Base-by-base conservation (phyloP, 2,113 vertebrate species). In the Myiozetetes cayanensis region DNA sequence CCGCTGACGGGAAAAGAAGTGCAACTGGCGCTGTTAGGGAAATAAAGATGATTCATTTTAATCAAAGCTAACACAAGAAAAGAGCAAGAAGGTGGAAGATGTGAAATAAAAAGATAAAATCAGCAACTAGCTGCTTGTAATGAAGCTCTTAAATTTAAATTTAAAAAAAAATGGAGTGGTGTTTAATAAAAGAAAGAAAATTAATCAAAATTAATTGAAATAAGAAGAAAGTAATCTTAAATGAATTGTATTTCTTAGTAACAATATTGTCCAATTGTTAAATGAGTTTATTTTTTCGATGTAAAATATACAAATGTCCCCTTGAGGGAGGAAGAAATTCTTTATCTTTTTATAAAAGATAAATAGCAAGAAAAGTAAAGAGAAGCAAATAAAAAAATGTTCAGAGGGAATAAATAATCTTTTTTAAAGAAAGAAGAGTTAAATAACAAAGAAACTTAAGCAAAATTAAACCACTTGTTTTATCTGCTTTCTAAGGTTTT, bases 71-170 rank as follows among this genome's bases (percentile, higher is more conserved):
- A 43, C 6, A 6, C 9, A 7, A 55, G 23, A 11, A 37, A 81
- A 46, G 31, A 43, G 41, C 27, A 24, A 75, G 70, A 28, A 33
- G 25, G 35, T 20, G 7, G 24, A 80, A 75, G 39, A 44, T 3
- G 12, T 16, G 12, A 66, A 86, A 76, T 55, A 14, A 74, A 84
- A 77, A 52, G 37, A 63, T 33, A 47, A 84, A 80, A 43, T 8
- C 17, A 39, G 17, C 12, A 52, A 84, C 20, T 4, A 81, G 12
- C 12, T 0, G 0, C 23, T 86, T 14, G 2, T 16, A 47, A 16
- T 14, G 22, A 46, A 78, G n/a, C 49, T 1, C 5, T 63, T 16
- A 23, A 30, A 31, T 58, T 55, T 37, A 66, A 93, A n/a, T 50
- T 6, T 28, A 15, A 83, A 82, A 82, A 70, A 31, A 11, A 11